Percentiles rank a stretch among this genome's conserved stretches.
These are phyloP conservation scores for Cephus pygmeus DNA, from an alignment of 2,888 invertebrate genomes.

Conservation along the genomic window DNA sequence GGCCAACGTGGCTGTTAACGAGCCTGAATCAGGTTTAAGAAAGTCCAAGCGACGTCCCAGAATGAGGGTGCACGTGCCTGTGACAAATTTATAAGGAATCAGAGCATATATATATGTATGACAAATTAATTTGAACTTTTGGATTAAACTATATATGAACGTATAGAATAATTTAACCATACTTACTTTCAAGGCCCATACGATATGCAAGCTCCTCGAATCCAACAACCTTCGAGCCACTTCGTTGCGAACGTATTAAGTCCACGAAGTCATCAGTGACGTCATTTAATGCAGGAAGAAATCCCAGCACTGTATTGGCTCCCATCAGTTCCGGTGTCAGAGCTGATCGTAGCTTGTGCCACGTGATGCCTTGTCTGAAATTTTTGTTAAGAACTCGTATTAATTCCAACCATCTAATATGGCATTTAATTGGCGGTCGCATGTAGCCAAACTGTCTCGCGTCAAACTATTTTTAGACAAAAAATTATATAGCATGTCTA, in stretches of 20 bases:
- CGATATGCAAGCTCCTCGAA: slow-evolving; percentile 82
- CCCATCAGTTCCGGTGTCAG: slow-evolving; percentile 83
- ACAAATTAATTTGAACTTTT: not conserved
- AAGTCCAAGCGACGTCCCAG: slow-evolving; percentile 84
- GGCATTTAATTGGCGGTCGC: not conserved
- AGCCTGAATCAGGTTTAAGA: slow-evolving; percentile 69
- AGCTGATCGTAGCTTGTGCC: slow-evolving; percentile 79
- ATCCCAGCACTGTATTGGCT: slow-evolving; percentile 78
- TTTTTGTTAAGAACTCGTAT: slow-evolving; percentile 21
- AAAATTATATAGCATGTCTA: too few relatives aligned
- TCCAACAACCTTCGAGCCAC: slow-evolving; percentile 59
- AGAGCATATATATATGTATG: slow-evolving; percentile 5
- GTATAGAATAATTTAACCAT: not conserved
- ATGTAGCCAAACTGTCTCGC: too few relatives aligned
- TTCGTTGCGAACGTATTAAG: slow-evolving; percentile 72
- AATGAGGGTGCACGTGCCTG: slow-evolving; percentile 82
- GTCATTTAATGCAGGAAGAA: slow-evolving; percentile 79
- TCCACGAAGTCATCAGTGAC: slow-evolving; percentile 83
- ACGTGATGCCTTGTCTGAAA: slow-evolving; percentile 79
- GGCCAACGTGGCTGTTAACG: slow-evolving; percentile 74
- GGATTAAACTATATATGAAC: not conserved
- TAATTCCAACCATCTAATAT: not conserved
- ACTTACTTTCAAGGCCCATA: slow-evolving; percentile 83
- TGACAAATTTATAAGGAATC: slow-evolving; percentile 18
- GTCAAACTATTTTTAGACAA: too few relatives aligned